These are phyloP conservation scores for Mamestra configurata DNA, from an alignment of 1,140 invertebrate species.

Conservation along the genomic window DNA sequence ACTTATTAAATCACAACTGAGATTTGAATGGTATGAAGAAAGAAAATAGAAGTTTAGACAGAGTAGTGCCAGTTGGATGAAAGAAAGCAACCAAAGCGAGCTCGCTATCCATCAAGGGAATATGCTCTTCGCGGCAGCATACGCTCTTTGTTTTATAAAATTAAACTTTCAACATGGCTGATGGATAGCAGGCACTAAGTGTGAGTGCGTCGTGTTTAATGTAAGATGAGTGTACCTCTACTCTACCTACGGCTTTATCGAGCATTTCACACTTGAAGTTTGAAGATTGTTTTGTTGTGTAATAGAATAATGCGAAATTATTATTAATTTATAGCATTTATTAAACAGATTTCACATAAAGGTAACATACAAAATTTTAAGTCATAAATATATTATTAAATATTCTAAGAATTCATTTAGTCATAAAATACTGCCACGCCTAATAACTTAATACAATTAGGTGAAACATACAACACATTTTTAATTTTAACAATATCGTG, in stretches of 20 bases:
- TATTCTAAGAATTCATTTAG: constrained; percentile 77
- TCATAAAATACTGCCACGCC: constrained; percentile 84
- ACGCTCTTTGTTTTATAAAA: neutral
- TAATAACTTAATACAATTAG: constrained; percentile 85
- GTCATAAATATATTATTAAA: constrained; percentile 83
- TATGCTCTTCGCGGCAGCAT: neutral
- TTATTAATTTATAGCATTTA: constrained; percentile 85
- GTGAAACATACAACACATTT: constrained; percentile 85
- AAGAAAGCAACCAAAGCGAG: constrained; percentile 70
- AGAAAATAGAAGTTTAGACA: constrained; percentile 76
- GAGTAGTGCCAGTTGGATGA: constrained; percentile 77
- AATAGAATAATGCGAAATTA: constrained; percentile 84
- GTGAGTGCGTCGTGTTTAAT: constrained; percentile 60
- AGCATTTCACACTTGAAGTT: constrained; percentile 31
- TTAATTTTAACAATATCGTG: constrained; percentile 86
- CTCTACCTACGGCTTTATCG: constrained; percentile 20
- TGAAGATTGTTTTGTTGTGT: constrained; percentile 66
- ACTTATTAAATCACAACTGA: constrained; percentile 76
- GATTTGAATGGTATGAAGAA: constrained; percentile 74
- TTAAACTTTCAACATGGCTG: constrained; percentile 26
- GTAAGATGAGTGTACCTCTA: constrained; percentile 50
- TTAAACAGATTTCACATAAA: constrained; percentile 86
- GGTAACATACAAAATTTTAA: constrained; percentile 84
- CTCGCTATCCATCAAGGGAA: constrained; percentile 68
- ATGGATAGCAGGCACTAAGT: constrained; percentile 58